Conservation (phyloP, 2,888 invertebrate genomes). For the Dolichopus griseipennis region DNA sequence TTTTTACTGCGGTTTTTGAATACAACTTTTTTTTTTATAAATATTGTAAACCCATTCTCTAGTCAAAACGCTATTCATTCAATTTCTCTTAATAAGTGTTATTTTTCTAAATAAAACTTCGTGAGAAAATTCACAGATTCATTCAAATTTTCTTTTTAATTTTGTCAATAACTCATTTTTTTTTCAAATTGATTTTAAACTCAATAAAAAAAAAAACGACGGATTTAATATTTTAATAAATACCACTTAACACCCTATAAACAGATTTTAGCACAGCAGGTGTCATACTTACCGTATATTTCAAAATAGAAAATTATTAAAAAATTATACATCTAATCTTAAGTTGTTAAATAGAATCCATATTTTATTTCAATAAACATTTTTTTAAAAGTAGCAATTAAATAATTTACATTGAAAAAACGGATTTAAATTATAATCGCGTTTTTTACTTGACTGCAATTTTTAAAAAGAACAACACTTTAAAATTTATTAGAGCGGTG, state of each 20-base stretch:
- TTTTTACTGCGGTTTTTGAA: too few species aligned
- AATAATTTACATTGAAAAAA: not conserved
- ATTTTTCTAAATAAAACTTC: too few species aligned
- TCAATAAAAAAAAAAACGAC: too few species aligned
- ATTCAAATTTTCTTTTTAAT: too few species aligned
- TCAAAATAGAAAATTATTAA: not conserved
- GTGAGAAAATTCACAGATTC: too few species aligned
- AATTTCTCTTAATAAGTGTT: too few species aligned
- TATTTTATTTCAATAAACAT: not conserved
- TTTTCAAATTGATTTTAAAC: not conserved
- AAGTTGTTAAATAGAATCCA: not conserved
- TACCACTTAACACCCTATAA: not conserved
- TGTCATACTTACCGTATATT: not conserved
- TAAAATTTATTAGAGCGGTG: not conserved
- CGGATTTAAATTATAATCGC: not conserved
- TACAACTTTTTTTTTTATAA: too few species aligned
- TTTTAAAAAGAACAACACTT: not conserved
- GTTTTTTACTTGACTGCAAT: not conserved
- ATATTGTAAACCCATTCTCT: too few species aligned
- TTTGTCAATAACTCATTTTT: too few species aligned
- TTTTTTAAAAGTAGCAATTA: not conserved
- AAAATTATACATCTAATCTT: not conserved
- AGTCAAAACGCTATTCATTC: too few species aligned
- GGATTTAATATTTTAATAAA: not conserved
- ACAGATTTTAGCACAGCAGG: not conserved